Conservation (phyloP, 2,797 vertebrate species). For the Falco naumanni region DNA sequence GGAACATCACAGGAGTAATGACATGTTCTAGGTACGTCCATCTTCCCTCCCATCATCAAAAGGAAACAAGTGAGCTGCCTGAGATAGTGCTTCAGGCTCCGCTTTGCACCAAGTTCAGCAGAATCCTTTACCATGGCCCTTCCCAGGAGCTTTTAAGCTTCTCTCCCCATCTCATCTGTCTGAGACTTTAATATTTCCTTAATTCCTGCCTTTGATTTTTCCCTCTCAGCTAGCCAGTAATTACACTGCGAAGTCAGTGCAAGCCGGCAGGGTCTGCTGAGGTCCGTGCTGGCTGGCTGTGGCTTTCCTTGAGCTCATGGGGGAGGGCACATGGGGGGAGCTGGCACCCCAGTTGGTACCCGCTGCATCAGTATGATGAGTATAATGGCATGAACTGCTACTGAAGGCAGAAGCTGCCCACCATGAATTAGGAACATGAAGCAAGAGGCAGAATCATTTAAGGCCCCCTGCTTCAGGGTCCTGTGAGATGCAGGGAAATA, state of each 20-base stretch:
- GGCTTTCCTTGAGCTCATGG: fast-evolving
- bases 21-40: background rate
- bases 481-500: background rate
- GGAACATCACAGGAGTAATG: background rate
- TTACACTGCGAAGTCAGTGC: background rate
- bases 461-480: background rate
- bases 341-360: background rate
- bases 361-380: too few relatives aligned
- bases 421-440: background rate
- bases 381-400: background rate
- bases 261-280: background rate
- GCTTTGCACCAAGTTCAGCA: background rate
- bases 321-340: fast-evolving
- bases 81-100: background rate
- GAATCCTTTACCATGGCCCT: background rate
- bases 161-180: background rate
- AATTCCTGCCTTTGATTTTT: conserved; percentile 4
- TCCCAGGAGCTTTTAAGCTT: background rate
- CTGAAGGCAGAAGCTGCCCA: background rate
- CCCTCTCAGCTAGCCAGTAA: background rate
- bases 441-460: background rate
- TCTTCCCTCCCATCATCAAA: background rate
- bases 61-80: background rate
- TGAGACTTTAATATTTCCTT: background rate
- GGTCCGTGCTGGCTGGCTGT: background rate